Conservation (phyloP, 1,140 invertebrate genomes). For the Panonychus citri region DNA sequence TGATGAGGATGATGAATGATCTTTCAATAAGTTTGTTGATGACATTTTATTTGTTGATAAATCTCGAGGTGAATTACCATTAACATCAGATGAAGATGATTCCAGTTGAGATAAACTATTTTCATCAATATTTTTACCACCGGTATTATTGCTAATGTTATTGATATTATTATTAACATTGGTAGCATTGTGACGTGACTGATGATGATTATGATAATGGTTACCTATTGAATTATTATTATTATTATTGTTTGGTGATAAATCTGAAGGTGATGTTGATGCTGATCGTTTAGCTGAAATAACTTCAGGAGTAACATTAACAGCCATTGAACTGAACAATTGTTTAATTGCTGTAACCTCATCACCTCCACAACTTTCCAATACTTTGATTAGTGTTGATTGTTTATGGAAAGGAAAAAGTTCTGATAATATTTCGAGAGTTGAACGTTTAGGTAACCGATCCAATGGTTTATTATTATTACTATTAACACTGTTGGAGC, state of each 20-base stretch:
- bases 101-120: neutral
- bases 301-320: neutral
- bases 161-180: neutral
- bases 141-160: neutral
- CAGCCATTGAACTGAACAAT: neutral
- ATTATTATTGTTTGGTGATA: neutral
- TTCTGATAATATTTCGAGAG: neutral
- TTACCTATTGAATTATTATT: neutral
- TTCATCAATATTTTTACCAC: neutral
- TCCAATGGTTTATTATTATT: neutral
- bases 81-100: neutral
- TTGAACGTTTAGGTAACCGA: neutral
- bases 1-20: neutral
- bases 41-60: neutral
- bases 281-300: neutral
- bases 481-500: too few species aligned
- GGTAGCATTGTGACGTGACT: neutral
- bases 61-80: neutral
- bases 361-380: neutral
- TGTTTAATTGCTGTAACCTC: neutral
- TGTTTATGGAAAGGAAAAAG: neutral
- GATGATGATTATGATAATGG: neutral
- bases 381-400: neutral
- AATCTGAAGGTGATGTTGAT: too few species aligned
- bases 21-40: neutral